phyloP scores from a whole-genome alignment of 2,797 vertebrate genomes.

The Alcedo atthis region DNA sequence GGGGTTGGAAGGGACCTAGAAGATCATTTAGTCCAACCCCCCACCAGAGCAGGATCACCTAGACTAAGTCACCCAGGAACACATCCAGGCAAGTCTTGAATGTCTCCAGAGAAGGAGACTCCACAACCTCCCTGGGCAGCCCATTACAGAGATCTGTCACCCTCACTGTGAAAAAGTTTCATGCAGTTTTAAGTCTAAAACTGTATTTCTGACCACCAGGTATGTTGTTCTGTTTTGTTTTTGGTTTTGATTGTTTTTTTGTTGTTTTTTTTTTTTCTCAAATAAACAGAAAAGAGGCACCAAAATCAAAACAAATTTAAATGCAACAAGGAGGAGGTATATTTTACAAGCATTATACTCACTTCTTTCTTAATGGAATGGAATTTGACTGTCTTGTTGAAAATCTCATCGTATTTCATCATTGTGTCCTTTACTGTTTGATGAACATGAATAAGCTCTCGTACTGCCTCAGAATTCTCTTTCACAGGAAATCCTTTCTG shows the following conservation, averaged over 20 bases:
- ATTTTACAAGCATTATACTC: slow-evolving; percentile 9
- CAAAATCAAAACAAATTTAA: not conserved
- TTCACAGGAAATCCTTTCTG: slow-evolving; percentile 74
- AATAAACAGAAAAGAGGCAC: not conserved
- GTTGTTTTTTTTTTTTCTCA: no score
- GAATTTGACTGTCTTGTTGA: slow-evolving; percentile 83
- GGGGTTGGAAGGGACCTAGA: no score
- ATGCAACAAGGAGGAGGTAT: not conserved
- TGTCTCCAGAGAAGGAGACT: no score
- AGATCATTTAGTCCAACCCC: no score
- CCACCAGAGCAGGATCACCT: no score
- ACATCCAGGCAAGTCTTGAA: no score
- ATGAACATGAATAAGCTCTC: slow-evolving; percentile 82
- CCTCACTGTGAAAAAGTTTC: no score
- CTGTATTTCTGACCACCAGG: not conserved
- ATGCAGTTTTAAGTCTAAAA: not conserved
- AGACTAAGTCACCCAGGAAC: no score
- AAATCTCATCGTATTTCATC: slow-evolving; percentile 80
- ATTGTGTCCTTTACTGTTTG: slow-evolving; percentile 81
- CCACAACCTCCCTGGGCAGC: no score
- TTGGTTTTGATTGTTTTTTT: no score
- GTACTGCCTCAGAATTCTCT: slow-evolving; percentile 80
- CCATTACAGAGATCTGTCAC: no score
- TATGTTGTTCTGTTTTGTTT: no score
- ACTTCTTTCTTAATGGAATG: slow-evolving; percentile 84